Base-by-base conservation (phyloP, 1,140 invertebrate species). In the Cyclargus thomasi region DNA sequence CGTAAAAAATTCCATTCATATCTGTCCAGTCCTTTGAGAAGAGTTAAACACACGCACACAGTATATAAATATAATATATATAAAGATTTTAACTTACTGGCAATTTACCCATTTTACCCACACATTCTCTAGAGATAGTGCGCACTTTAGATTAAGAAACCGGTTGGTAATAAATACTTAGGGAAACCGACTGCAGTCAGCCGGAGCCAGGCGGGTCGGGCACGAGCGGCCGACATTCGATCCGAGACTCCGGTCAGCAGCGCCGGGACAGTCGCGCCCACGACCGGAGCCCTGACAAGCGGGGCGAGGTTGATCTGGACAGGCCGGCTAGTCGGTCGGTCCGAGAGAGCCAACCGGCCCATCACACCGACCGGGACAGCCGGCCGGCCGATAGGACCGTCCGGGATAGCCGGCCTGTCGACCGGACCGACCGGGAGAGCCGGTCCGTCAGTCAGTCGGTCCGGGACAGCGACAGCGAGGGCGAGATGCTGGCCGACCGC, bases 381-480 rank as follows among this genome's bases (percentile, higher is more conserved):
- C 39, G 39, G 39, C 39, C 39, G 39, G 39, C 6, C 11, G 10
- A 14, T 16, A 8, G 14, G 39, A 14, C 39, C 11, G 39, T 4
- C 0, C 53, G 57, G 21, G 8, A 65, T 29, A 1, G n/a, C 53
- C 21, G 63, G 22, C 53, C 21, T 0, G 53, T 16, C 6, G 11
- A 17, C 20, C 35, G 16, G 64, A 68, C 63, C 71, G 36, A 57
- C 65, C 53, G 69, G 21, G 23, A 65, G 2, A 71, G 39, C 36
- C 67, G 39, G 39, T 16, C 14, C 11, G 39, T 71, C 73, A 53
- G 73, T 16, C 39, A 47, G 39, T 47, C 39, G 39, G 39, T 16
- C 11, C 39, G 72, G 63, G 75, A 75, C 70, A 77, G 76, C 53
- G 71, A 70, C 35, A 72, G 75, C 29, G 62, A 68, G 29, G 55